A percentile compares a stretch with the other conserved stretches of the same genome.
Conservation (phyloP, 2,888 invertebrate genomes). For the Ormyrus labotus region DNA sequence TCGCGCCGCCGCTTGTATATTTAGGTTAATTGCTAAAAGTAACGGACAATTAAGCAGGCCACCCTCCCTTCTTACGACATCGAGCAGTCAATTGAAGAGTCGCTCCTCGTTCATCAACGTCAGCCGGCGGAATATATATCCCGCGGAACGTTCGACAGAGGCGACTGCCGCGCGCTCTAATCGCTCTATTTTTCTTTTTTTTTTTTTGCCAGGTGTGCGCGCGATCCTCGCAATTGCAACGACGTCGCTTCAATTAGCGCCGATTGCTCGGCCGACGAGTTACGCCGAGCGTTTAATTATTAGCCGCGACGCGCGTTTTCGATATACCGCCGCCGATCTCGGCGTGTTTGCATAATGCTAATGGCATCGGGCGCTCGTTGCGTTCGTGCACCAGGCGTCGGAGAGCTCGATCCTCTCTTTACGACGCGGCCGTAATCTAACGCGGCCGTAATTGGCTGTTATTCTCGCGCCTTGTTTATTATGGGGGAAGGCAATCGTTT, state of each 20-base stretch:
- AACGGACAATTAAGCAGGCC: conserved; percentile 57
- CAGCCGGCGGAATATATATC: conserved; percentile 50
- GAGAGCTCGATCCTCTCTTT: too few species aligned
- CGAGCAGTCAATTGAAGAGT: conserved; percentile 78
- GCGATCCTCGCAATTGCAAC: conserved; percentile 23
- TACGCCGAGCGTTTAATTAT: conserved; percentile 5
- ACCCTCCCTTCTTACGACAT: conserved; percentile 63
- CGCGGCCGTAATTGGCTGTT: too few species aligned
- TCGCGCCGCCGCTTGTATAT: conserved; percentile 21
- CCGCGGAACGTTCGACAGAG: too few species aligned
- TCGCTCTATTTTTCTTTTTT: too few species aligned
- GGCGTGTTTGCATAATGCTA: too few species aligned
- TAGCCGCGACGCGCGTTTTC: conserved; percentile 22
- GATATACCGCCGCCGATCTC: background rate
- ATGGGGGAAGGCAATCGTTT: too few species aligned
- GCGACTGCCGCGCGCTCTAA: too few species aligned
- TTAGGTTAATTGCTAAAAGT: conserved; percentile 53
- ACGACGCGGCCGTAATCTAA: too few species aligned
- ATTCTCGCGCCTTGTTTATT: too few species aligned
- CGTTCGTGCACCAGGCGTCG: too few species aligned
- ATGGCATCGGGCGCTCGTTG: too few species aligned
- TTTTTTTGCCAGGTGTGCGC: background rate
- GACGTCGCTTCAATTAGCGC: conserved; percentile 42
- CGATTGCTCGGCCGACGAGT: conserved; percentile 15
- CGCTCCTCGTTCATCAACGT: conserved; percentile 77